A percentile compares a stretch with the other conserved stretches of the same genome.
These are phyloP conservation scores for Platycheirus albimanus DNA, from an alignment of 2,888 invertebrate species.

Conservation along the genomic window DNA sequence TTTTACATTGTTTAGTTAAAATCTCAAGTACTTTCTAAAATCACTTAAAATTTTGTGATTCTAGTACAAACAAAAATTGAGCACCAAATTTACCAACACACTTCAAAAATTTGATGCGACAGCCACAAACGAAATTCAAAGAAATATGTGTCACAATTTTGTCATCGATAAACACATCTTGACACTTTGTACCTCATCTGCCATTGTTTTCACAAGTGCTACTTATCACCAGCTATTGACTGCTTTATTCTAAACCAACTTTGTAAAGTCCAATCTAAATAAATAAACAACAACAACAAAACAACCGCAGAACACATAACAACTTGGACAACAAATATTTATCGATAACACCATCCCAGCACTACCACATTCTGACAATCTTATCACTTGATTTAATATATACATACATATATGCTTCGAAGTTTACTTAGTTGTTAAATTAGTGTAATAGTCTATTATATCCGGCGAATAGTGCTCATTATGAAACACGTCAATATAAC, in stretches of 20 bases:
- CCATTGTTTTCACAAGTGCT: neutral
- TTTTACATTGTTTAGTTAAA: too few species aligned
- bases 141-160: too few species aligned
- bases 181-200: neutral
- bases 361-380: too few species aligned
- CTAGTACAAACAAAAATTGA: too few species aligned
- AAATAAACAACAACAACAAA: neutral
- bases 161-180: neutral
- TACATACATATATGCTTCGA: neutral
- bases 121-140: too few species aligned
- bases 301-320: neutral
- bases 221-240: neutral
- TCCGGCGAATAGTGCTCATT: neutral
- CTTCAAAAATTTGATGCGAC: too few species aligned
- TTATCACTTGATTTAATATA: too few species aligned
- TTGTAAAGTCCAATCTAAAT: neutral
- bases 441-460: neutral
- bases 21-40: too few species aligned
- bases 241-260: neutral
- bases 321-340: neutral
- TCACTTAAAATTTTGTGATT: too few species aligned
- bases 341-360: constrained; percentile 1
- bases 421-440: constrained; percentile 5
- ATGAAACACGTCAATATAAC: too few species aligned
- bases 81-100: too few species aligned